Evolutionary conservation across 2,113 vertebrate genomes (phyloP), one percentile per base, ranked within the genome.

Genomic region (Sclerurus mexicanus): DNA sequence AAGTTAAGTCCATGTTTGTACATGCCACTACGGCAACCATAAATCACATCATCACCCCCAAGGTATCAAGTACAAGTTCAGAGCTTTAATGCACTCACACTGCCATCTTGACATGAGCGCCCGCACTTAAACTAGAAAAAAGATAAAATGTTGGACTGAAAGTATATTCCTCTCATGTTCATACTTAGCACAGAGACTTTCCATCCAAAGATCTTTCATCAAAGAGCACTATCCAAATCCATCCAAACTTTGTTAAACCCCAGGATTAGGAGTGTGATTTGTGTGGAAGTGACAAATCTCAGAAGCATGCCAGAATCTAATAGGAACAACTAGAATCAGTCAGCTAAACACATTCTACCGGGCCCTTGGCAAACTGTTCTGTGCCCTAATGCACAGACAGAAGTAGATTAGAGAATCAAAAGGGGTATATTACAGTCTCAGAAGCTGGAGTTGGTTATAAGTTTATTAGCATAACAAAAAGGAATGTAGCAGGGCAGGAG

Each of bases 401-500:
- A 91, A 96, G 85, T 66, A 96, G 87, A 96, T 96, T 80, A 93
- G 82, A 92, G 80, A 94, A 84, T 94, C 60, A 83, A 86, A 94
- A 86, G 56, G 82, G 47, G 56, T 93, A 44, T 71, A 84, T 95
- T 92, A 92, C 79, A 90, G 52, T 49, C 92, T 90, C 73, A 95
- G 90, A 94, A 95, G 87, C 88, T 95, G 93, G 88, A 96, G 59
- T 85, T 90, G 56, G 82, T 96, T 96, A 88, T 92, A 91, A 96
- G 58, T 90, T 73, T 94, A 94, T 95, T 96, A 96, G 72, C 89
- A 95, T 97, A 95, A 96, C 92, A 94, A 96, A 96, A 94, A 93
- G 78, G 92, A 97, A 96, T 94, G 95, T 63, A 89, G 82, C 52
- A 81, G 73, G 72, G 59, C 4, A 14, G 83, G 86, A 95, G 50